Percentiles rank a stretch among this genome's conserved stretches.
These are phyloP conservation scores for Dermatophagoides farinae DNA, from an alignment of 1,140 invertebrate genomes.

Conservation along the genomic window DNA sequence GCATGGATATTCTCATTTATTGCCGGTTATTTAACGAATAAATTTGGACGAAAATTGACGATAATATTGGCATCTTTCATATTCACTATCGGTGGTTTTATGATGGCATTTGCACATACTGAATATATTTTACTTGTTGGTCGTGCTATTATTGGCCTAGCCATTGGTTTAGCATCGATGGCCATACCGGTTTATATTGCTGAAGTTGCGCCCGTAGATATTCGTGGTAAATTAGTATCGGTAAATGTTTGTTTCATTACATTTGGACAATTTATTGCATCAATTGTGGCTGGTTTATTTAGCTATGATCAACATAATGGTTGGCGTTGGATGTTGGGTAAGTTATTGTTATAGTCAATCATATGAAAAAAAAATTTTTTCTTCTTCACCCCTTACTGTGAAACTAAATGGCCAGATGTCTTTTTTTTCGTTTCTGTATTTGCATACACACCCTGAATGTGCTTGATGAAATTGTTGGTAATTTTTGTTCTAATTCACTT, in stretches of 20 bases:
- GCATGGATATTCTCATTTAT: conserved; percentile 34
- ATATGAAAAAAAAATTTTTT: not conserved
- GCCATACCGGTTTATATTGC: conserved; percentile 41
- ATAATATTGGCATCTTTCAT: conserved; percentile 35
- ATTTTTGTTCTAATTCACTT: not conserved
- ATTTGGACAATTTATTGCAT: conserved; percentile 36
- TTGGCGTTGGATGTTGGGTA: conserved; percentile 29
- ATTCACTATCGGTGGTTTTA: conserved; percentile 34
- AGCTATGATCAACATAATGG: conserved; percentile 27
- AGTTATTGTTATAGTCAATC: not conserved
- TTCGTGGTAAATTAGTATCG: conserved; percentile 34
- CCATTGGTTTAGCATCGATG: conserved; percentile 39
- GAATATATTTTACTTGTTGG: conserved; percentile 33
- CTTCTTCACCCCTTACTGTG: not conserved
- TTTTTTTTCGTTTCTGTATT: not conserved
- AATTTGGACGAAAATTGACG: conserved; percentile 32
- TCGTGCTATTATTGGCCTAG: conserved; percentile 36
- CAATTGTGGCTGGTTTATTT: conserved; percentile 34
- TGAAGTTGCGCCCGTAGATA: conserved; percentile 34
- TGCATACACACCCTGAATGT: too few relatives aligned
- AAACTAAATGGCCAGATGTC: not conserved
- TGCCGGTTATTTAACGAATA: conserved; percentile 32
- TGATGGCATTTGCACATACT: conserved; percentile 32
- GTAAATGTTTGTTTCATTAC: conserved; percentile 39
- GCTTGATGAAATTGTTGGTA: too few relatives aligned